A percentile compares a stretch with the other conserved stretches of the same genome.
phyloP scores from a whole-genome alignment of 1,140 invertebrate genomes.

The Drosophila elegans region DNA sequence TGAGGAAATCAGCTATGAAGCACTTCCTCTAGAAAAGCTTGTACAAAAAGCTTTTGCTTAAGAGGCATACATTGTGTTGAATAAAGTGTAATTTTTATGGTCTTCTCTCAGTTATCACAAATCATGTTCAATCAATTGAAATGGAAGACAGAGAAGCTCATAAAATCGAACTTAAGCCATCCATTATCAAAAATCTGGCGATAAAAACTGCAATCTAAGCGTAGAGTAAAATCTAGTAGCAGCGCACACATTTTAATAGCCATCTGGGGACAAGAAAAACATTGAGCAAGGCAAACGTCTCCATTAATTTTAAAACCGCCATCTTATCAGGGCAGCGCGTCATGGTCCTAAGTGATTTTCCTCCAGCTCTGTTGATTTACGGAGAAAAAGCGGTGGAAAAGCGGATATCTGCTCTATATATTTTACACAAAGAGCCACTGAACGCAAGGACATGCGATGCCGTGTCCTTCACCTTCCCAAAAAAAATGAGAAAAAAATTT shows the following conservation, averaged over 20 bases:
- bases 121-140: constrained; percentile 51
- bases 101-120: constrained; percentile 12
- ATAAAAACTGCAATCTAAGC: constrained; percentile 60
- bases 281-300: constrained; percentile 52
- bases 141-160: not conserved
- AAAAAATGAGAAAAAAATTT: constrained; percentile 28
- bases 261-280: not conserved
- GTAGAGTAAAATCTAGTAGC: constrained; percentile 5
- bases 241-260: constrained; percentile 27
- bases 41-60: not conserved
- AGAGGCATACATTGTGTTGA: not conserved
- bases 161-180: constrained; percentile 5
- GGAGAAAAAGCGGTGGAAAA: constrained; percentile 16
- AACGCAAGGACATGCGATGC: constrained; percentile 51
- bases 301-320: constrained; percentile 78
- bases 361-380: constrained; percentile 66
- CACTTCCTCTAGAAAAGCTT: not conserved
- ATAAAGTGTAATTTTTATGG: constrained; percentile 3
- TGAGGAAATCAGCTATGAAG: constrained; percentile 16
- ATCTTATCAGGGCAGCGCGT: constrained; percentile 69
- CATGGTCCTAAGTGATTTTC: constrained; percentile 78
- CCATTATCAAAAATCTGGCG: constrained; percentile 8
- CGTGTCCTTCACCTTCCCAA: constrained; percentile 54
- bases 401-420: constrained; percentile 43
- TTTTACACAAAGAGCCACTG: constrained; percentile 37